Evolutionary conservation across 1,140 invertebrate genomes (phyloP), one percentile per base, ranked within the genome.

Genomic region (Tetragonula clypearis): DNA sequence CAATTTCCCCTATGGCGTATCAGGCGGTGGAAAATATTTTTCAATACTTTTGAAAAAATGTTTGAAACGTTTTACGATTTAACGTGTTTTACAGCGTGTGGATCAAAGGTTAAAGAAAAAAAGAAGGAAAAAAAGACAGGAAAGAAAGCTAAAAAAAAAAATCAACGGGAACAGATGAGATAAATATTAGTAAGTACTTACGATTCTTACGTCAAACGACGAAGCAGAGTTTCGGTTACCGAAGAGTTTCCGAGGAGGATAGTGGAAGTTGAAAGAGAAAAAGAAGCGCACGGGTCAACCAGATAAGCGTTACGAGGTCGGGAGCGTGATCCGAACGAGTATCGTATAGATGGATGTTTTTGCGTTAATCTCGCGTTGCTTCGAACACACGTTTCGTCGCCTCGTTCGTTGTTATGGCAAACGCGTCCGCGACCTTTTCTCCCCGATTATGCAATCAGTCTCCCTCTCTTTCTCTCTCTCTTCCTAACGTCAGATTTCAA

Each of bases 281-380:
- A 23, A 62, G 23, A 65, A 30, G 60, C 17, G 35, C 1, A 4
- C n/a, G n/a, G 69, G 56, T 73, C 79, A 19, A 23, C n/a, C 12
- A 17, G 79, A 82, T 82, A 82, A 82, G 30, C 56, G 79, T 21
- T 26, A 17, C 19, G 68, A 74, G 41, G 79, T 81, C 79, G 65
- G 11, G 65, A 41, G 17, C 68, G 79, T n/a, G 78, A 80, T 56
- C 53, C 23, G 30, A 56, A 58, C 30, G 23, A 80, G 35, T 55
- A 65, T 0, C 71, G 56, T 41, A 41, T 62, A 73, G 6, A 81
- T 49, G 11, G 62, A 68, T 83, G 62, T 77, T 83, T 82, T 77
- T 23, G 74, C 62, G 30, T 55, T 68, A 56, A 82, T 82, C 41
- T 83, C 62, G 49, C 49, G 26, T 4, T 55, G 12, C 62, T 68